Evolutionary conservation across 2,113 vertebrate species (phyloP).

Genomic region (Pygoscelis antarcticus): DNA sequence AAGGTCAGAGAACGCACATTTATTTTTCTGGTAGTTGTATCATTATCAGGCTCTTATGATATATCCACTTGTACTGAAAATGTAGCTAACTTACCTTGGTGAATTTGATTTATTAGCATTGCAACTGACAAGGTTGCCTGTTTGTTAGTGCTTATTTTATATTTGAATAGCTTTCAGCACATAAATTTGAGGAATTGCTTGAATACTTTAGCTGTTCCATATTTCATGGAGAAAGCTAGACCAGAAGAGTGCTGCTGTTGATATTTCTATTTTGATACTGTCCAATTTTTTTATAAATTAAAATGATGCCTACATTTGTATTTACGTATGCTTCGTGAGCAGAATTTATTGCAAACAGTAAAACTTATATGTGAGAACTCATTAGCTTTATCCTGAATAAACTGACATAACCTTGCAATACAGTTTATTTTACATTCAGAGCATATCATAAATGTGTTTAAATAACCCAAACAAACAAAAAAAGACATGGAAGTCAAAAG

Average conservation of each 20-base stretch:
- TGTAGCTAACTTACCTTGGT: slow-evolving; percentile 77
- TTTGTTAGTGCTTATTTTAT: slow-evolving; percentile 81
- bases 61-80: slow-evolving; percentile 74
- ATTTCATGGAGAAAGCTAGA: slow-evolving; percentile 68
- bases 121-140: slow-evolving; percentile 74
- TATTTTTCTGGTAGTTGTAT: slow-evolving; percentile 74
- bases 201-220: slow-evolving; percentile 69
- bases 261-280: slow-evolving; percentile 72
- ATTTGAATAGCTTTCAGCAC: slow-evolving; percentile 76
- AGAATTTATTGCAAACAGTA: not conserved
- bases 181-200: slow-evolving; percentile 78
- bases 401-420: not conserved
- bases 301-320: slow-evolving; percentile 3
- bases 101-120: slow-evolving; percentile 79
- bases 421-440: not conserved
- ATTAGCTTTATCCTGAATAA: not conserved
- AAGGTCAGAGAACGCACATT: slow-evolving; percentile 76
- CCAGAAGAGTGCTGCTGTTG: slow-evolving; percentile 44
- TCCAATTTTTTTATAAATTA: slow-evolving; percentile 25
- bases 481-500: not conserved
- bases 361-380: not conserved
- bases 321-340: not conserved
- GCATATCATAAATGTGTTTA: not conserved
- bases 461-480: not conserved
- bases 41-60: slow-evolving; percentile 76